phyloP scores from a whole-genome alignment of 2,797 vertebrate species.

The Poecilia velifera region DNA sequence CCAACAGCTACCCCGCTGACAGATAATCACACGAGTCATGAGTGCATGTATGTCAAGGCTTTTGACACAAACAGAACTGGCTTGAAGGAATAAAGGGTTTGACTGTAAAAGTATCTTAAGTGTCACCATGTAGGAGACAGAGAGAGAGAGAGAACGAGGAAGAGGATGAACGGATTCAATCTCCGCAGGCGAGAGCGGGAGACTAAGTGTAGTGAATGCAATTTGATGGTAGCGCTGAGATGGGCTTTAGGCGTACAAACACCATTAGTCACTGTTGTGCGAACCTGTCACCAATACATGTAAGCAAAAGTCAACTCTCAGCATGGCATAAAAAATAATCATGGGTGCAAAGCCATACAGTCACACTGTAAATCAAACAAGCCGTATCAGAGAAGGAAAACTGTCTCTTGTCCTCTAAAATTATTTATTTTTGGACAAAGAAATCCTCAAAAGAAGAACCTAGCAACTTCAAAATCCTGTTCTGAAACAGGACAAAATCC shows the following conservation, averaged over 20 bases:
- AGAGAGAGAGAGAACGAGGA: constrained; percentile 13
- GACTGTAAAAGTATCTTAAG: constrained; percentile 65
- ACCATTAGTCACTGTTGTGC: constrained; percentile 77
- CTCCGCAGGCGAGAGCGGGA: constrained; percentile 55
- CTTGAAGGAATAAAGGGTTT: constrained; percentile 47
- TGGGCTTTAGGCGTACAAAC: constrained; percentile 75
- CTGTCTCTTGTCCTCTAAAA: constrained; percentile 19
- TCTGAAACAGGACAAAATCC: constrained; percentile 2
- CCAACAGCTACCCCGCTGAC: constrained; percentile 49
- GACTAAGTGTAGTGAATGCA: constrained; percentile 75
- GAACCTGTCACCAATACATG: constrained; percentile 62
- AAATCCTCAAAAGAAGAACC: constrained; percentile 35
- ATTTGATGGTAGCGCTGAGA: constrained; percentile 76
- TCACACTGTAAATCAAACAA: constrained; percentile 34
- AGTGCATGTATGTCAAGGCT: constrained; percentile 28
- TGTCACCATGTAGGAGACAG: constrained; percentile 42
- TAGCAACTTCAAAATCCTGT: neutral
- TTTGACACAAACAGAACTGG: constrained; percentile 44
- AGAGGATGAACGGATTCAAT: constrained; percentile 64
- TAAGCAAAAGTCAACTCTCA: constrained; percentile 32
- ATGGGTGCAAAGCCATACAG: constrained; percentile 30
- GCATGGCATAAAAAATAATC: constrained; percentile 42
- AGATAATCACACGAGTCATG: constrained; percentile 46
- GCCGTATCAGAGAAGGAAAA: constrained; percentile 27
- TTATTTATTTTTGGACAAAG: constrained; percentile 25